phyloP scores from a whole-genome alignment of 1,140 invertebrate species.

The Caenorhabditis inopinata region DNA sequence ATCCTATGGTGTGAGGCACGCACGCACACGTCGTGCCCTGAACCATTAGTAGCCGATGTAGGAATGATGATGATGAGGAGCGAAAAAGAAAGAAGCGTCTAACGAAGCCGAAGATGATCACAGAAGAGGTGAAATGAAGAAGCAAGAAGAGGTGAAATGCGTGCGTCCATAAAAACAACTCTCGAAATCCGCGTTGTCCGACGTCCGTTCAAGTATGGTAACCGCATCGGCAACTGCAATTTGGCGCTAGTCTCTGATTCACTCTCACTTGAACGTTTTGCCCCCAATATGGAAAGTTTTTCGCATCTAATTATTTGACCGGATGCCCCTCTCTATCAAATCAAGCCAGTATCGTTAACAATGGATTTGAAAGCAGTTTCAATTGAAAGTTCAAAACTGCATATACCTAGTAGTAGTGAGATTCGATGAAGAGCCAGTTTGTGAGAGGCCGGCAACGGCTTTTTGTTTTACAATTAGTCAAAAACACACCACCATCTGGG shows the following conservation, averaged over 20 bases:
- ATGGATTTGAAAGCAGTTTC: too few relatives aligned
- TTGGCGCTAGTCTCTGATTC: conserved; percentile 6
- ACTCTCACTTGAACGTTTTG: conserved; percentile 32
- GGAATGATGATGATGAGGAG: conserved; percentile 19
- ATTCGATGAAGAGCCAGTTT: too few relatives aligned
- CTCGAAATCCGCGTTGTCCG: conserved; percentile 27
- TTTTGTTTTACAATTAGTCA: not conserved
- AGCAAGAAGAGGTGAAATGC: conserved; percentile 26
- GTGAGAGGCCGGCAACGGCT: not conserved
- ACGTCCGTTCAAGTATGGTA: conserved; percentile 8
- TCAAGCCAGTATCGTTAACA: not conserved
- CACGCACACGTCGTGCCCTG: conserved; percentile 16
- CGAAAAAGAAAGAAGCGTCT: not conserved
- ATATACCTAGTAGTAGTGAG: too few relatives aligned
- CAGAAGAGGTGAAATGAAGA: conserved; percentile 18
- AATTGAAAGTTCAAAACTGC: not conserved
- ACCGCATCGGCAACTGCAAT: conserved; percentile 13
- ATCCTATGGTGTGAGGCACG: conserved; percentile 30
- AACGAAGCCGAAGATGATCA: not conserved
- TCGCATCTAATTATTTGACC: conserved; percentile 29
- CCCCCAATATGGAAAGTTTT: conserved; percentile 19
- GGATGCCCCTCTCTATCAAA: not conserved
- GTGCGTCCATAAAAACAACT: conserved; percentile 10
- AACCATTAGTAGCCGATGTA: conserved; percentile 28
- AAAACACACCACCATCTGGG: not conserved